These are phyloP conservation scores for Cantharis flavilabris DNA, from an alignment of 2,888 invertebrate genomes.

Conservation along the genomic window DNA sequence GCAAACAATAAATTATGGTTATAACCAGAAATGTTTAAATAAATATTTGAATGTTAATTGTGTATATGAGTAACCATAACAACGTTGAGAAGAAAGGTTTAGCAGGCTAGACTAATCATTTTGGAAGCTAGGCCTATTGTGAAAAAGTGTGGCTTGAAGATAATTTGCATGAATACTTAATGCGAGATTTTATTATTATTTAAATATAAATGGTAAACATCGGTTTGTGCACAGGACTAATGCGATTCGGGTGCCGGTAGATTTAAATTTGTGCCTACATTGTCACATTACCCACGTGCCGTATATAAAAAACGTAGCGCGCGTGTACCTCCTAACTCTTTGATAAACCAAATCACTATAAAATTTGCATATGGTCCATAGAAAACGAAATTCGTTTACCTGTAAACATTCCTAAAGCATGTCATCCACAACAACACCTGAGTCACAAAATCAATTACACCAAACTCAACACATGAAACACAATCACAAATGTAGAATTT, in stretches of 20 bases:
- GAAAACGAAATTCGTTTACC: constrained; percentile 37
- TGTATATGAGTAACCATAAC: neutral
- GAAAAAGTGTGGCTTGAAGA: neutral
- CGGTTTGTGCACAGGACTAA: neutral
- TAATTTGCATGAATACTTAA: neutral
- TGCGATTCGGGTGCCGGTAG: constrained; percentile 1
- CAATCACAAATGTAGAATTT: constrained; percentile 41
- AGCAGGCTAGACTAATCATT: neutral
- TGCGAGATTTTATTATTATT: neutral
- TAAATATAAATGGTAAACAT: neutral
- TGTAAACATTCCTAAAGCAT: constrained; percentile 49
- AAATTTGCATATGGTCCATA: constrained; percentile 20
- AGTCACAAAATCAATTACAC: constrained; percentile 43
- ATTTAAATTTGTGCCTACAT: constrained; percentile 9
- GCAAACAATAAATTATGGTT: neutral
- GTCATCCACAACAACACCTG: constrained; percentile 46
- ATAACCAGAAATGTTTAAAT: neutral
- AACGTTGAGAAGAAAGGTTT: neutral
- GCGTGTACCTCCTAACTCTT: neutral
- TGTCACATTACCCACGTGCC: constrained; percentile 22
- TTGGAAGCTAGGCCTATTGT: neutral
- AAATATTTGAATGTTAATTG: neutral
- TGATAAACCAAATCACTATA: neutral
- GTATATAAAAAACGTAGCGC: constrained; percentile 1
- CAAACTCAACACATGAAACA: constrained; percentile 41